Evolutionary conservation across 35 echinoderm and acorn worm genomes (phyloP).

Genomic region (Anneissia japonica): DNA sequence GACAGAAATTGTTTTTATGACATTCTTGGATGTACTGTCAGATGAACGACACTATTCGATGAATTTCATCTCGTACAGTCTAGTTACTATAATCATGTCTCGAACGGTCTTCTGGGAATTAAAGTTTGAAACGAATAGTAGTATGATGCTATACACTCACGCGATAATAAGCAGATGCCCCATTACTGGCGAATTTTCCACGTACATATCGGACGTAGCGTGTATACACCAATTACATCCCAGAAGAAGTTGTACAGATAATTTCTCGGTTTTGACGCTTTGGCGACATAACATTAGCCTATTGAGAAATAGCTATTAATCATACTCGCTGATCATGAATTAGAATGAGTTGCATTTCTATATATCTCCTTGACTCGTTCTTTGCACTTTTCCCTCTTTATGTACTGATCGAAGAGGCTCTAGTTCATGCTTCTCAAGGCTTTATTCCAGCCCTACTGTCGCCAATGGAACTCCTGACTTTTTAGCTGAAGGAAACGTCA

Average conservation of each 20-base stretch:
- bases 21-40: background rate
- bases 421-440: background rate
- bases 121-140: background rate
- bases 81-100: background rate
- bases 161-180: background rate
- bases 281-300: background rate
- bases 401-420: background rate
- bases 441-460: background rate
- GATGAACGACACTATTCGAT: background rate
- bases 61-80: background rate
- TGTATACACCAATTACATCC: background rate
- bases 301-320: background rate
- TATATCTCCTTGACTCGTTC: background rate
- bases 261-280: background rate
- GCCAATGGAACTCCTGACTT: background rate
- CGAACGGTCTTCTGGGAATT: background rate
- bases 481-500: background rate
- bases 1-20: background rate
- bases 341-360: background rate
- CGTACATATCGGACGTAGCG: background rate
- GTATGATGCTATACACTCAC: background rate
- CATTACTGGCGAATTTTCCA: background rate
- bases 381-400: background rate
- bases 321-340: background rate
- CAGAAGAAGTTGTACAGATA: background rate